A percentile compares a stretch with the other conserved stretches of the same genome.
Conservation (phyloP, 1,140 invertebrate genomes). For the Elysia chlorotica region DNA sequence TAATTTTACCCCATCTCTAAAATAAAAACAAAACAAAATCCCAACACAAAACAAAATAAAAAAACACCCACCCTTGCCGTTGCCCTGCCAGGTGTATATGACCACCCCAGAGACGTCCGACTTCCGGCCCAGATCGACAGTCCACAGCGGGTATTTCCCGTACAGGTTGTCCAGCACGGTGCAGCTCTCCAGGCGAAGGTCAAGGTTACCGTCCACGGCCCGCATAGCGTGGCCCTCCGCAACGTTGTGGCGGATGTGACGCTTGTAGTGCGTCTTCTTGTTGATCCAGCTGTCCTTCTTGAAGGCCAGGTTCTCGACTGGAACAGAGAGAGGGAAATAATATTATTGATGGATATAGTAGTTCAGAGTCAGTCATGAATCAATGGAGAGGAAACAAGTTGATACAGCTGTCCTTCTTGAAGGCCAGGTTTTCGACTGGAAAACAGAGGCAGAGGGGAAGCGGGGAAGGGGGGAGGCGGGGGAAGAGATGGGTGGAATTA, state of each 20-base stretch:
- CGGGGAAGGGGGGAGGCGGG: no score
- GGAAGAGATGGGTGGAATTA: no score
- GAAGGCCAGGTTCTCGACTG: slow-evolving; percentile 68
- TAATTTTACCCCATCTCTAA: no score
- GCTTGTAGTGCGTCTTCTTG: slow-evolving; percentile 65
- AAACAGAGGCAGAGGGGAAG: no score
- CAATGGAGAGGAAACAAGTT: slow-evolving; percentile 66
- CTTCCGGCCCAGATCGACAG: slow-evolving; percentile 66
- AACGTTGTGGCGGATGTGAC: slow-evolving; percentile 52
- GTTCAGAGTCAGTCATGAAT: no score
- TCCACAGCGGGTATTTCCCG: slow-evolving; percentile 67
- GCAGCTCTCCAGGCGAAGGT: slow-evolving; percentile 61
- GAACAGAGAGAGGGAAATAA: slow-evolving; percentile 4
- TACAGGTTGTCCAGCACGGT: slow-evolving; percentile 68
- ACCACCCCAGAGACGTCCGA: slow-evolving; percentile 63
- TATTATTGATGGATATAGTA: no score
- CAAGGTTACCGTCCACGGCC: slow-evolving; percentile 65
- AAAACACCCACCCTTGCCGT: slow-evolving; percentile 62
- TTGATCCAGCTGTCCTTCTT: slow-evolving; percentile 67
- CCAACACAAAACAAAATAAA: not conserved
- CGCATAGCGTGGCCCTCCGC: slow-evolving; percentile 60
- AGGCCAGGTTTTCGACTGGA: slow-evolving; percentile 69
- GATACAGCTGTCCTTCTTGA: slow-evolving; percentile 66
- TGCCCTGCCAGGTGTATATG: slow-evolving; percentile 66
- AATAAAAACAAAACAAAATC: not conserved